Base-by-base conservation (phyloP, 2,113 vertebrate genomes). In the Barnardius zonarius region DNA sequence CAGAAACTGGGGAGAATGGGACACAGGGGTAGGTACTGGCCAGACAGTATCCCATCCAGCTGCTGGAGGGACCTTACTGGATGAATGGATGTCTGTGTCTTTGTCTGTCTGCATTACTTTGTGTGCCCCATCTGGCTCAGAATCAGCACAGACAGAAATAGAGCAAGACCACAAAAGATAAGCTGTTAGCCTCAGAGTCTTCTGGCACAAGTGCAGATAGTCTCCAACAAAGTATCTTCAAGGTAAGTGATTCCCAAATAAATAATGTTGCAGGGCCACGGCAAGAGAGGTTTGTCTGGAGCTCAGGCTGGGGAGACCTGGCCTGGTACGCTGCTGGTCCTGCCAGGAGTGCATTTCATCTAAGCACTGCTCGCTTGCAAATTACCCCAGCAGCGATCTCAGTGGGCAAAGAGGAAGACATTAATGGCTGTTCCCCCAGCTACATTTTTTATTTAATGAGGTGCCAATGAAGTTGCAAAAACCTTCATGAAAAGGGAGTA, bases 31-130 rank as follows among this genome's bases (percentile, higher is more conserved):
- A 35, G 39, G 17, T 37, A 41, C 27, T 19, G 30, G 39, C 17
- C 61, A 79, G 33, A 5, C 31, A 31, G 46, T 2, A 1, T 22
- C 54, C 5, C 10, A 54, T 31, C 22, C 0, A 2, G 20, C 1
- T 68, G 31, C 41, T 35, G 69, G n/a, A 49, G 15, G 25, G 15
- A 33, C 16, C 27, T 3, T 13, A 13, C 10, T 11, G 19, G 46
- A n/a, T 1, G 6, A 12, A 9, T 2, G 8, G 27, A 2, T 9
- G 39, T 39, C 39, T 39, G 39, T 39, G 7, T 27, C 51, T 41
- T 5, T 1, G 0, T 27, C 27, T 59, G 16, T 52, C 28, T 54
- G 39, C 8, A 0, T 3, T 23, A 16, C 16, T 41, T 48, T 33
- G 14, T 19, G 6, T n/a, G 46, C 48, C 69, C 31, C 18, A 41